phyloP scores from a whole-genome alignment of 2,797 vertebrate species.

The Leptodactylus fallax region DNA sequence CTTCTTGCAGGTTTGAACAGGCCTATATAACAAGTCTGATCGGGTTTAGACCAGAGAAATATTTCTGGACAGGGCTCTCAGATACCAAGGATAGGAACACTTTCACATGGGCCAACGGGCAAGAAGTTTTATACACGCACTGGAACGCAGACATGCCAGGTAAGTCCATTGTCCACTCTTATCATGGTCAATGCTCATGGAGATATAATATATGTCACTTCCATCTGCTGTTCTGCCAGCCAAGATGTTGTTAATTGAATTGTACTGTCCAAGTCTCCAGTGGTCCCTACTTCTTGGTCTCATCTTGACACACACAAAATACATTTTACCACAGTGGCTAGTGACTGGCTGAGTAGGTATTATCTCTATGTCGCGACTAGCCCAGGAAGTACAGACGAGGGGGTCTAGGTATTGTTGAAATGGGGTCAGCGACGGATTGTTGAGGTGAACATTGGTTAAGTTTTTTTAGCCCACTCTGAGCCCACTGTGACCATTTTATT shows the following conservation, averaged over 20 bases:
- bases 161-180: constrained; percentile 65
- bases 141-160: constrained; percentile 95
- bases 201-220: neutral
- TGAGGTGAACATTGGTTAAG: no score
- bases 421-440: no score
- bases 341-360: no score
- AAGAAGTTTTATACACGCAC: constrained; percentile 85
- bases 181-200: neutral
- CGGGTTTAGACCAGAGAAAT: constrained; percentile 89
- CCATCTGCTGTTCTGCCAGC: neutral
- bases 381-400: no score
- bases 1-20: constrained; percentile 86
- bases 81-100: constrained; percentile 78
- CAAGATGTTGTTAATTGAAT: neutral
- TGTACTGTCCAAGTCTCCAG: no score
- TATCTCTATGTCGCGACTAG: no score
- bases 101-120: constrained; percentile 82
- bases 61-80: constrained; percentile 93
- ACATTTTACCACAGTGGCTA: no score
- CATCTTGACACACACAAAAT: no score
- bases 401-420: no score
- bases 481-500: no score
- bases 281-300: no score
- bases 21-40: constrained; percentile 91
- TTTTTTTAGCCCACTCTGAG: no score